Evolutionary conservation across 2,888 invertebrate genomes (phyloP), one percentile per base, ranked within the genome.

Genomic region (Drosophila putrida): DNA sequence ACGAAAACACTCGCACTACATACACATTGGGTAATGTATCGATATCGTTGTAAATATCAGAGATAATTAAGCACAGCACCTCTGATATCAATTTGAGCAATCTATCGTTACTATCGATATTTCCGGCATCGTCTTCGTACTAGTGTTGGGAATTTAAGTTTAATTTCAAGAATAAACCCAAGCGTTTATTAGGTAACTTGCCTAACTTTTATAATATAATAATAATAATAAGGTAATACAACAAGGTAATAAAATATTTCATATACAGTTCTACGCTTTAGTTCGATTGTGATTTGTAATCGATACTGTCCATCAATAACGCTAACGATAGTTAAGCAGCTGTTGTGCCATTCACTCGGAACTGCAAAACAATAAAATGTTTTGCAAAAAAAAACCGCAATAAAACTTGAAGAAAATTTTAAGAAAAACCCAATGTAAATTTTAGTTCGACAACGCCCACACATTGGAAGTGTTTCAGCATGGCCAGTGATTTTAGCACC

Each of bases 1-100:
- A 79, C 33, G 79, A 75, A 75, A 78, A 75, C 75, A 75, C 75
- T 79, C 64, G 64, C 70, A 78, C 75, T 64, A 75, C 75, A 78
- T 75, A 75, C 75, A 75, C 75, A 75, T 75, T 75, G 75, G 43
- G 49, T 69, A 75, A 69, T 78, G 64, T 75, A 75, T 75, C 75
- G 75, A 55, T 78, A 69, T 39, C 51, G 62, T 49, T 68, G 59
- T 75, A 69, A 75, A 63, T 75, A 78, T 54, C 11, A 57, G 44
- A 6, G 55, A 59, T 75, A 60, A 11, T n/a, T 38, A 0, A 4
- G 6, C 4, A 78, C 59, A 60, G 11, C 75, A 78, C 36, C 79
- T 38, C 78, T 69, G 9, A 10, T 4, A 11, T 27, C 50, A 31
- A 66, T 49, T 20, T 33, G 1, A n/a, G n/a, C n/a, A n/a, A n/a